These are phyloP conservation scores for Austrofundulus limnaeus DNA, from an alignment of 2,113 vertebrate genomes.

Conservation along the genomic window DNA sequence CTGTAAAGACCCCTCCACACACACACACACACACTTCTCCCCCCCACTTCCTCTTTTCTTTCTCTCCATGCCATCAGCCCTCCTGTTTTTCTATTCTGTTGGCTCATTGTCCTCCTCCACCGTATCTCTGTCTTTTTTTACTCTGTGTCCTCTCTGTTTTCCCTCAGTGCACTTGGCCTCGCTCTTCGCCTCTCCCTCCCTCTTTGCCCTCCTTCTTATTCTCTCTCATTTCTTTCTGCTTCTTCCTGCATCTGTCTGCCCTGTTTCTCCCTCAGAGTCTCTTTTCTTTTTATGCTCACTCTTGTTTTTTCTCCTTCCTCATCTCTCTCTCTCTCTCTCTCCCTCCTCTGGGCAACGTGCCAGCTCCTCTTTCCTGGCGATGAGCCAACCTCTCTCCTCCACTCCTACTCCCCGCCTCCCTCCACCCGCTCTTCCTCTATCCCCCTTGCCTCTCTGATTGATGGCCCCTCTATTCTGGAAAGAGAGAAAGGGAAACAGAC, in stretches of 20 bases:
- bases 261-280: conserved; percentile 52
- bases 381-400: conserved; percentile 58
- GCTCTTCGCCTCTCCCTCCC: conserved; percentile 52
- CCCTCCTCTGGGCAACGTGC: conserved; percentile 69
- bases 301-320: conserved; percentile 32
- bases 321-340: conserved; percentile 10
- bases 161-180: conserved; percentile 57
- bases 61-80: conserved; percentile 45
- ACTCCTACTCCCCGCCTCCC: conserved; percentile 9
- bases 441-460: conserved; percentile 75
- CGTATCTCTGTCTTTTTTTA: conserved; percentile 35
- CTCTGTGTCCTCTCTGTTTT: conserved; percentile 41
- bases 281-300: conserved; percentile 57
- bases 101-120: conserved; percentile 52
- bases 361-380: conserved; percentile 72
- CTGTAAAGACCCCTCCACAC: conserved; percentile 24
- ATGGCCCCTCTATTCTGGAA: conserved; percentile 78
- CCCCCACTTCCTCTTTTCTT: conserved; percentile 16
- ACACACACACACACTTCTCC: conserved; percentile 15
- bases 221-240: conserved; percentile 45
- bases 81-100: conserved; percentile 44
- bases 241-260: conserved; percentile 49
- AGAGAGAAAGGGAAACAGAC: conserved; percentile 37
- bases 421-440: conserved; percentile 46
- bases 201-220: conserved; percentile 33